Conservation (phyloP, 53 echinoderm and acorn worm species). For the Hippasteria phrygiana region DNA sequence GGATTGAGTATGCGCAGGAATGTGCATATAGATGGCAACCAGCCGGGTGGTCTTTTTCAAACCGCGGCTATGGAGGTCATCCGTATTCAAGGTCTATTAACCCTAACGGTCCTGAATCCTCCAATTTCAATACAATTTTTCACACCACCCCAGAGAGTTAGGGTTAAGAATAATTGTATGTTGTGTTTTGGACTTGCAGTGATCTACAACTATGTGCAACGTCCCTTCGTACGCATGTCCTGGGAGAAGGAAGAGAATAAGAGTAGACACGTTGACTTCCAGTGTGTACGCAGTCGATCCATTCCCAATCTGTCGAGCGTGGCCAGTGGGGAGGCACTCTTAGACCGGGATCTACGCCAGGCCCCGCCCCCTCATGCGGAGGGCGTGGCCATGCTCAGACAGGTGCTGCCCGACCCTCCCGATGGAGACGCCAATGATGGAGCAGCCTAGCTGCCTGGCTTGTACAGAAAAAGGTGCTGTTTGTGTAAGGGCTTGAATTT, state of each 20-base stretch:
- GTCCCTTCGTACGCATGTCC: conserved; percentile 96
- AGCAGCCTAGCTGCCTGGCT: not conserved
- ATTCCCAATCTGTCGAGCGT: conserved; percentile 94
- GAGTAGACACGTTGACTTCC: conserved; percentile 98
- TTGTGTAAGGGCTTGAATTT: not conserved
- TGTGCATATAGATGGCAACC: too few species aligned
- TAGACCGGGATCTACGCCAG: conserved; percentile 66
- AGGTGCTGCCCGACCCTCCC: conserved; percentile 27
- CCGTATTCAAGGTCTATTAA: too few species aligned
- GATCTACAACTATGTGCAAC: conserved; percentile 97
- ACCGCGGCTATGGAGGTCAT: too few species aligned
- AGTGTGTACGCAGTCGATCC: conserved; percentile 96
- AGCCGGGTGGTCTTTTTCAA: too few species aligned
- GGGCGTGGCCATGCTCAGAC: conserved; percentile 85
- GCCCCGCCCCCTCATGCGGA: conserved; percentile 87
- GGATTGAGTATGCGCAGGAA: too few species aligned
- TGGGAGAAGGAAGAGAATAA: conserved; percentile 99
- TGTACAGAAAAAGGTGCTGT: not conserved
- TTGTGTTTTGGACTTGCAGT: conserved; percentile 54
- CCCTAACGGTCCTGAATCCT: too few species aligned
- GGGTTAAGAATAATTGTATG: not conserved
- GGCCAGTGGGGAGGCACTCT: conserved; percentile 34
- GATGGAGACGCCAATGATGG: conserved; percentile 32
- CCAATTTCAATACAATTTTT: too few species aligned
- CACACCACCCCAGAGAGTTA: too few species aligned